Base-by-base conservation (phyloP, 2,797 vertebrate species). In the Tenualosa thibaudeaui region DNA sequence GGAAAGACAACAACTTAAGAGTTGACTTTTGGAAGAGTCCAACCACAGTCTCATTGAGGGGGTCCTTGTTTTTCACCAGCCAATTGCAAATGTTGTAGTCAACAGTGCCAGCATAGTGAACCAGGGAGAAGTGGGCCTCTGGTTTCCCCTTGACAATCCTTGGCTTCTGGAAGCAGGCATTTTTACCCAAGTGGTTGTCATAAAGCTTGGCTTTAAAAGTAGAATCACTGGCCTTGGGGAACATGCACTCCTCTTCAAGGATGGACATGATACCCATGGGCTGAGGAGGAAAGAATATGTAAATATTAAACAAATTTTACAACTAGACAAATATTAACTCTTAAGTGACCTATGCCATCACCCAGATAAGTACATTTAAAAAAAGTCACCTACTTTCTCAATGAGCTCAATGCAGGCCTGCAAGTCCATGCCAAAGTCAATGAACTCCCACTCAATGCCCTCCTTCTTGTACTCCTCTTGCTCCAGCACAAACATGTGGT, bases 61-160 rank as follows among this genome's bases (percentile, higher is more conserved):
- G 96, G 49, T 97, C 96, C 84, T 97, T 97, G 93, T 97, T 97
- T 90, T 95, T 95, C 92, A 90, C 84, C 83, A 97, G 91, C 96
- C 96, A 96, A 65, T 96, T 96, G 0, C 19, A 0, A 87, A 97
- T 97, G 86, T 97, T 97, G 88, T 97, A 97, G 88, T 97, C 96
- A 43, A 97, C 96, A 0, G 88, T 95, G 24, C 96, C 96, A 37
- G 95, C 95, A 0, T 96, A 97, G 89, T 97, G 96, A 40, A 93
- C 15, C 19, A 96, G 89, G 13, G 96, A 88, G 60, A 97, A 97
- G 86, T 97, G 96, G 0, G 95, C 95, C 50, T 97, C 96, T 15
- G 91, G 87, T 89, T 85, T 96, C 0, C 96, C 96, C 81, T 97
- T 97, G 56, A 95, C 1, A 50, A 90, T 19, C 50, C 93, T 92